These are phyloP conservation scores for Cheilinus undulatus DNA, from an alignment of 2,113 vertebrate species.

Conservation along the genomic window DNA sequence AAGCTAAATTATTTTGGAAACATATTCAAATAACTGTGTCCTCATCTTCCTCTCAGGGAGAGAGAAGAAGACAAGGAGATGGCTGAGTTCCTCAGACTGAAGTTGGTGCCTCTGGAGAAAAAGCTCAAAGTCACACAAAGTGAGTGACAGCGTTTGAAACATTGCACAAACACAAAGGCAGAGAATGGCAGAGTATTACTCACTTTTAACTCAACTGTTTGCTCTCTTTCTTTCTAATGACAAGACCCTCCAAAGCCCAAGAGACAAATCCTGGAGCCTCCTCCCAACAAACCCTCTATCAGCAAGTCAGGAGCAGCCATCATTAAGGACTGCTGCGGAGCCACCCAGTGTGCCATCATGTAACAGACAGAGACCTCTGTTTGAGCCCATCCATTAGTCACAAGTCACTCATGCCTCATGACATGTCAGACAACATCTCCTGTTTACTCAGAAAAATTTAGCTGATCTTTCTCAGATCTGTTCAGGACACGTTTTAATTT, in stretches of 20 bases:
- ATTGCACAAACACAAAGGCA: too few relatives aligned
- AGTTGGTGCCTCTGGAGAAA: slow-evolving; percentile 93
- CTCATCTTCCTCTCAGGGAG: slow-evolving; percentile 83
- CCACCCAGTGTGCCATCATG: slow-evolving; percentile 94
- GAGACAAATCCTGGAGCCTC: slow-evolving; percentile 87
- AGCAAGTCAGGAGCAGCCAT: slow-evolving; percentile 92
- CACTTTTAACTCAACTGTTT: not conserved
- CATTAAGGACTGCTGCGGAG: slow-evolving; percentile 97
- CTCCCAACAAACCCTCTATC: slow-evolving; percentile 92
- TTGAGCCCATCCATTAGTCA: not conserved
- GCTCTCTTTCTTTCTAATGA: not conserved
- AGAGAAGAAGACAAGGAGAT: slow-evolving; percentile 98
- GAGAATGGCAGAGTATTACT: not conserved
- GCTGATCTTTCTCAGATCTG: not conserved
- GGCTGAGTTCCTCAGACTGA: slow-evolving; percentile 95
- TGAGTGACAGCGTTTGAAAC: slow-evolving; percentile 77
- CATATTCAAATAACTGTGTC: not conserved
- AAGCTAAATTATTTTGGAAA: too few relatives aligned
- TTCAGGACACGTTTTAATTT: slow-evolving; percentile 22
- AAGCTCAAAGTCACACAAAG: slow-evolving; percentile 87
- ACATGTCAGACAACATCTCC: slow-evolving; percentile 39
- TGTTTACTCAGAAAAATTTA: slow-evolving; percentile 53
- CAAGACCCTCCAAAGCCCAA: slow-evolving; percentile 90
- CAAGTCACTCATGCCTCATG: slow-evolving; percentile 34
- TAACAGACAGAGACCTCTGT: slow-evolving; percentile 73